Percentiles rank a stretch among this genome's conserved stretches.
These are phyloP conservation scores for Larimichthys polyactis DNA, from an alignment of 2,113 vertebrate species.

Conservation along the genomic window DNA sequence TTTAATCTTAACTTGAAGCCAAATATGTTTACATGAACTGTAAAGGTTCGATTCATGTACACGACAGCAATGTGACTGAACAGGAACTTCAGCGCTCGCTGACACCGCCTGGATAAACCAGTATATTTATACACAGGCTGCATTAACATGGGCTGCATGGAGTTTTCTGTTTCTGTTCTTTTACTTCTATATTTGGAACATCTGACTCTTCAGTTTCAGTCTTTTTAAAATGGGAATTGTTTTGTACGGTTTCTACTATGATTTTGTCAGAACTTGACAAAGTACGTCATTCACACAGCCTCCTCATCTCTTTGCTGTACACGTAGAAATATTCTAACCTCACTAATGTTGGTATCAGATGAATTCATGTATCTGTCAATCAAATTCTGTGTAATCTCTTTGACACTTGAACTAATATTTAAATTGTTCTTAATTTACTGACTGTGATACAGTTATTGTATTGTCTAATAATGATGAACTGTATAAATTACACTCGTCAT, in stretches of 20 bases:
- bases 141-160: background rate
- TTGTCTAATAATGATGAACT: background rate
- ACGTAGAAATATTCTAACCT: slow-evolving; percentile 22
- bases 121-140: background rate
- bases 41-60: background rate
- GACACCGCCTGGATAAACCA: background rate
- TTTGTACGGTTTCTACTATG: background rate
- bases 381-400: background rate
- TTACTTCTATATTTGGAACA: background rate
- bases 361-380: background rate
- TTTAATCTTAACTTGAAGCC: slow-evolving; percentile 61
- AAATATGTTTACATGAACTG: slow-evolving; percentile 61
- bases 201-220: background rate
- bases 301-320: background rate
- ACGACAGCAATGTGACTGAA: background rate
- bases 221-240: background rate
- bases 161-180: background rate
- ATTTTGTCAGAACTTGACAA: background rate
- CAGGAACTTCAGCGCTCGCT: background rate
- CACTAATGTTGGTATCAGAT: background rate
- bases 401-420: slow-evolving; percentile 8
- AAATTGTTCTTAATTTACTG: slow-evolving; percentile 10
- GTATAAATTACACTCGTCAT: background rate
- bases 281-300: background rate
- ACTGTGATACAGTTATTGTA: background rate